A percentile compares a stretch with the other conserved stretches of the same genome.
These are phyloP conservation scores for Periplaneta americana DNA, from an alignment of 1,140 invertebrate genomes.

Conservation along the genomic window DNA sequence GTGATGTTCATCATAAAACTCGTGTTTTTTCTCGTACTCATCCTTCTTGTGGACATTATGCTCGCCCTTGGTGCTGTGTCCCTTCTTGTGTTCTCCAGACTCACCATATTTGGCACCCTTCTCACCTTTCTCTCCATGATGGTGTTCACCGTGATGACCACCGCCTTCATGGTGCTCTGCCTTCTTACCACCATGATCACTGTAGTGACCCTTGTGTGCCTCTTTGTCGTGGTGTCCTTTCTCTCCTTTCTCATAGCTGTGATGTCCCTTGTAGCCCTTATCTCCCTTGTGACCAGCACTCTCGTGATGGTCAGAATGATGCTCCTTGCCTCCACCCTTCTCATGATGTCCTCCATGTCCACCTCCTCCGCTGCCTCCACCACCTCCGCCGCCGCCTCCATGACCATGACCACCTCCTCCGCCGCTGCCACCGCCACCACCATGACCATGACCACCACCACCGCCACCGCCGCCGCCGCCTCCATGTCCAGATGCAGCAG, in stretches of 20 bases:
- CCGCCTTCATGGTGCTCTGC: slow-evolving; percentile 19
- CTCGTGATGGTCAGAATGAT: slow-evolving; percentile 14
- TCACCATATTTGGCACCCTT: slow-evolving; percentile 21
- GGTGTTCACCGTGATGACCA: slow-evolving; percentile 18
- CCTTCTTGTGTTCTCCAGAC: slow-evolving; percentile 20
- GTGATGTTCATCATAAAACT: slow-evolving; percentile 24
- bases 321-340: slow-evolving; percentile 19
- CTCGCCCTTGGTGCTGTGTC: slow-evolving; percentile 40
- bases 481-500: background rate
- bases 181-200: slow-evolving; percentile 21
- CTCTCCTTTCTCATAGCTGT: slow-evolving; percentile 19
- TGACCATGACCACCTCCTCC: too few relatives aligned
- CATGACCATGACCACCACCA: background rate
- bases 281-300: slow-evolving; percentile 14
- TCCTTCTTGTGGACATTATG: slow-evolving; percentile 68
- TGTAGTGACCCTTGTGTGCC: slow-evolving; percentile 14
- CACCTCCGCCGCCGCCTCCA: background rate
- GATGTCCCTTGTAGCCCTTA: slow-evolving; percentile 21
- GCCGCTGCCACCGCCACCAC: background rate
- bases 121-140: slow-evolving; percentile 18
- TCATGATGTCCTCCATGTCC: slow-evolving; percentile 6
- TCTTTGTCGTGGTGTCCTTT: slow-evolving; percentile 21
- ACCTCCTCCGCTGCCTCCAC: background rate
- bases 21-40: slow-evolving; percentile 45
- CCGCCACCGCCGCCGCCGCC: background rate